phyloP scores from a whole-genome alignment of 2,113 vertebrate genomes.

The Collichthys lucidus region DNA sequence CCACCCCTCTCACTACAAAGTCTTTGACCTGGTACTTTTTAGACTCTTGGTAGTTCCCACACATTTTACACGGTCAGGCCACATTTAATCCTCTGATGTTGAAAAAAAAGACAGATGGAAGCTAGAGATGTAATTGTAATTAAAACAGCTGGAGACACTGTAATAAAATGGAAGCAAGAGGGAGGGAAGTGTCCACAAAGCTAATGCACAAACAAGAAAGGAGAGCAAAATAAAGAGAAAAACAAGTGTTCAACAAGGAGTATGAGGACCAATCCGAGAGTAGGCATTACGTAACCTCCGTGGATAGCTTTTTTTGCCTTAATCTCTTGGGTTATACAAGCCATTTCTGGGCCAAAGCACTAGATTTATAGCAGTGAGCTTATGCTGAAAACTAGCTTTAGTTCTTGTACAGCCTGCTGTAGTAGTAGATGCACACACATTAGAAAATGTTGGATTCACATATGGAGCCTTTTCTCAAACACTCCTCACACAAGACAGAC shows the following conservation, averaged over 20 bases:
- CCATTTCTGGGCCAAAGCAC: slow-evolving; percentile 28
- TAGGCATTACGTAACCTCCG: slow-evolving; percentile 38
- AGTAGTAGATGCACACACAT: neutral
- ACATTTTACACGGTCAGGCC: slow-evolving; percentile 18
- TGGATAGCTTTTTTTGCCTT: slow-evolving; percentile 58
- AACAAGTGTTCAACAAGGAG: slow-evolving; percentile 32
- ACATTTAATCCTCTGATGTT: neutral
- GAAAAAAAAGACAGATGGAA: slow-evolving; percentile 10
- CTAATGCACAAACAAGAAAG: neutral
- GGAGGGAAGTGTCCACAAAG: slow-evolving; percentile 4
- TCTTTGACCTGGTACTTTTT: neutral
- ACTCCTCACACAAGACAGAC: neutral
- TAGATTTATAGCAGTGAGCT: slow-evolving; percentile 60
- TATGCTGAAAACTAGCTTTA: slow-evolving; percentile 62
- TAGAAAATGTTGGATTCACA: neutral
- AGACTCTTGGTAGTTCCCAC: neutral
- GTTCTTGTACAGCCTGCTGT: slow-evolving; percentile 31
- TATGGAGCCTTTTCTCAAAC: slow-evolving; percentile 8
- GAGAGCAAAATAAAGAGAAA: slow-evolving; percentile 15
- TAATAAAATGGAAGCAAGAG: neutral
- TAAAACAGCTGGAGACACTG: neutral
- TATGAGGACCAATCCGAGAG: slow-evolving; percentile 47
- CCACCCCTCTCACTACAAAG: neutral
- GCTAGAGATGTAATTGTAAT: neutral
- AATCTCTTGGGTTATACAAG: slow-evolving; percentile 69